These are phyloP conservation scores for Pachyrhynchus sulphureomaculatus DNA, from an alignment of 1,140 invertebrate genomes.

Conservation along the genomic window DNA sequence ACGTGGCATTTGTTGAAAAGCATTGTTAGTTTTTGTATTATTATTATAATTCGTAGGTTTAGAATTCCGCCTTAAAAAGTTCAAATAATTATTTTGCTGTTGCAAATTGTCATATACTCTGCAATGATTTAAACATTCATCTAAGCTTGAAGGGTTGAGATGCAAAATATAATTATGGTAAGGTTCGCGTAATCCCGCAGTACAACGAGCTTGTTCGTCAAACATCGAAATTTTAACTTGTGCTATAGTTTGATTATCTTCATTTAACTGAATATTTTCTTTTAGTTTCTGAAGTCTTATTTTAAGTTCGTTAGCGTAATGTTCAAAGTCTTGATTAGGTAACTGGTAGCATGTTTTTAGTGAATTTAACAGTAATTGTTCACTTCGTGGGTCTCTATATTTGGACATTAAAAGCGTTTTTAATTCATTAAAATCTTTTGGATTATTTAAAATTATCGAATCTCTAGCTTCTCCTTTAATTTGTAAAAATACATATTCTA, in stretches of 20 bases:
- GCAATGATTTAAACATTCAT: background rate
- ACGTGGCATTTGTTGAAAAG: no score
- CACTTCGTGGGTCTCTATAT: background rate
- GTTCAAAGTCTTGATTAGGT: background rate
- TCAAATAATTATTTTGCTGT: slow-evolving; percentile 2
- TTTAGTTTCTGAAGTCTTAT: slow-evolving; percentile 3
- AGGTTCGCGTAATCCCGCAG: background rate
- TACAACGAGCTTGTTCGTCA: background rate
- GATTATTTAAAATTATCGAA: background rate
- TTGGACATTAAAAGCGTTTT: background rate
- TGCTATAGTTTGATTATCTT: background rate
- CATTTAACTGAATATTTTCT: background rate
- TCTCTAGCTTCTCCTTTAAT: slow-evolving; percentile 1
- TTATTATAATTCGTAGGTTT: background rate
- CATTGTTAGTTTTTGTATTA: background rate
- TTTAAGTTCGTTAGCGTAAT: background rate
- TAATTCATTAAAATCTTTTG: background rate
- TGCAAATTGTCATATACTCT: slow-evolving; percentile 11
- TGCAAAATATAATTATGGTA: background rate
- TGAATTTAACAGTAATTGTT: background rate
- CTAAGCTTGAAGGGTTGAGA: background rate
- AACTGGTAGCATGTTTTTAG: background rate
- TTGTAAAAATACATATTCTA: background rate
- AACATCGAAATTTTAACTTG: background rate
- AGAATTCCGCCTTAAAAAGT: background rate